Conservation (phyloP, 1,140 invertebrate species). For the Ips nitidus region DNA sequence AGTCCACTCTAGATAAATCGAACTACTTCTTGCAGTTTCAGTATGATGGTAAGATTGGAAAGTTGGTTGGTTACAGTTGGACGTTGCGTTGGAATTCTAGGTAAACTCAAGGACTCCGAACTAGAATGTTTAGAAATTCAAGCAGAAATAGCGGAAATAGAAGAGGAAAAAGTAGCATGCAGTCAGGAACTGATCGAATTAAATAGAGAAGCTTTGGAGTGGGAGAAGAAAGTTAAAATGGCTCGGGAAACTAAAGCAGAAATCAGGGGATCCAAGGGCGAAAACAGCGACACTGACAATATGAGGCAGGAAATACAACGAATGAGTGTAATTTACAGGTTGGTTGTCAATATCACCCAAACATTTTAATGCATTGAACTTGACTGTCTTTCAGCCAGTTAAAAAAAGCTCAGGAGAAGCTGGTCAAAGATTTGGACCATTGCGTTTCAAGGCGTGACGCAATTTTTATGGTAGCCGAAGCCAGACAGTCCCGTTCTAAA, state of each 20-base stretch:
- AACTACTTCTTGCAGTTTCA: slow-evolving; percentile 59
- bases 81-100: slow-evolving; percentile 37
- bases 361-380: background rate
- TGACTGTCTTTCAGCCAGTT: slow-evolving; percentile 59
- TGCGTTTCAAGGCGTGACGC: slow-evolving; percentile 71
- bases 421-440: slow-evolving; percentile 74
- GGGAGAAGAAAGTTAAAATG: slow-evolving; percentile 77
- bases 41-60: slow-evolving; percentile 55
- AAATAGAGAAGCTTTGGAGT: slow-evolving; percentile 70
- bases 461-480: slow-evolving; percentile 61
- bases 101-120: slow-evolving; percentile 59
- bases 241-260: slow-evolving; percentile 68
- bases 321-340: slow-evolving; percentile 65
- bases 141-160: slow-evolving; percentile 65
- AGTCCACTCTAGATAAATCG: slow-evolving; percentile 61
- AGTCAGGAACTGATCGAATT: slow-evolving; percentile 62
- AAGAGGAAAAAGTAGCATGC: slow-evolving; percentile 65
- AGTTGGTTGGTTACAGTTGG: background rate
- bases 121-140: slow-evolving; percentile 64
- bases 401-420: slow-evolving; percentile 70
- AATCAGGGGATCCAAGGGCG: slow-evolving; percentile 65
- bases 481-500: slow-evolving; percentile 57
- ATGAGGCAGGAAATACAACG: slow-evolving; percentile 82
- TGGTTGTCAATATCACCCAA: background rate
- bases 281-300: slow-evolving; percentile 66